A percentile compares a stretch with the other conserved stretches of the same genome.
Conservation (phyloP, 1,140 invertebrate genomes). For the Dreissena rostriformis region DNA sequence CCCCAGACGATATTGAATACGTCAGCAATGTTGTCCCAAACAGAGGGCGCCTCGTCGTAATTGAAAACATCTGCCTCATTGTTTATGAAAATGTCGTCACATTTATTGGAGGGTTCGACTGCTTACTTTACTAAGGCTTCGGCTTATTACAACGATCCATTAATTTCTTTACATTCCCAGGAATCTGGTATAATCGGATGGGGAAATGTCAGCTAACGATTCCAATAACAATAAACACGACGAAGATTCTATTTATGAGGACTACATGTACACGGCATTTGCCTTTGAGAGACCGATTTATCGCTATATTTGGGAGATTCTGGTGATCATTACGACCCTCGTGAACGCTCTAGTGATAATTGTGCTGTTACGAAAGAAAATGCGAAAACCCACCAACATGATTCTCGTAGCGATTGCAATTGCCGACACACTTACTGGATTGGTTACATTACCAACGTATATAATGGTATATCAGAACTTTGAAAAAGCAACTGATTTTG, state of each 20-base stretch:
- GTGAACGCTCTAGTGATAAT: not conserved
- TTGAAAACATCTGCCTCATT: too few species aligned
- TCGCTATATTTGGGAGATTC: not conserved
- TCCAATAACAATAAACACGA: not conserved
- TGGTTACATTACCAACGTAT: not conserved
- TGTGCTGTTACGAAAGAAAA: constrained; percentile 1
- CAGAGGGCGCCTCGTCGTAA: too few species aligned
- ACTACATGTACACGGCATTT: not conserved
- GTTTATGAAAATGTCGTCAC: too few species aligned
- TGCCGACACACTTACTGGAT: constrained; percentile 5
- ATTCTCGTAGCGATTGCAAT: constrained; percentile 2
- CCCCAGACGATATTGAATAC: too few species aligned
- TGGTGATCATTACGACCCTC: not conserved
- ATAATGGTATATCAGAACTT: constrained; percentile 2
- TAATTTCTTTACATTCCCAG: too few species aligned
- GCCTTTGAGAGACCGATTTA: not conserved
- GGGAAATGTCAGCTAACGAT: too few species aligned
- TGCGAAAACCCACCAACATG: not conserved
- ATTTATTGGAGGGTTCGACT: too few species aligned
- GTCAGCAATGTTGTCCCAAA: too few species aligned
- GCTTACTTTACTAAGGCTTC: too few species aligned
- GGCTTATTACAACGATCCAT: too few species aligned
- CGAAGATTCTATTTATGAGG: not conserved
- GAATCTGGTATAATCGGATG: too few species aligned
- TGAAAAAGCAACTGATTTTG: not conserved